These are phyloP conservation scores for Monopterus albus DNA, from an alignment of 2,113 vertebrate species.

Conservation along the genomic window DNA sequence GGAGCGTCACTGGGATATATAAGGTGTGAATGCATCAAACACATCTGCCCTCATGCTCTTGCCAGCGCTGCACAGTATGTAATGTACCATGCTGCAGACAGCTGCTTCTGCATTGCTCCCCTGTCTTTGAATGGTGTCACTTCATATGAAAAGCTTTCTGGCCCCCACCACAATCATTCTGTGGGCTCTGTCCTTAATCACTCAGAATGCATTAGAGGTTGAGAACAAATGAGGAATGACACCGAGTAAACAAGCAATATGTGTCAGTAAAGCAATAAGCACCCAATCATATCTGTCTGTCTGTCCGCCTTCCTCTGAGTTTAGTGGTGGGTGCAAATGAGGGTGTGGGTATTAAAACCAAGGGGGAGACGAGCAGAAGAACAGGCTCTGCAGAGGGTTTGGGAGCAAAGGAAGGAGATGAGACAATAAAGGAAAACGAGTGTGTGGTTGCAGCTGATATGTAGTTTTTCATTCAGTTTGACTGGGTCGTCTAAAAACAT, in stretches of 20 bases:
- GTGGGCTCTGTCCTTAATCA: conserved; percentile 50
- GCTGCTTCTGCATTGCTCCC: conserved; percentile 24
- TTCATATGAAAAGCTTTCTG: conserved; percentile 43
- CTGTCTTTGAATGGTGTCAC: conserved; percentile 59
- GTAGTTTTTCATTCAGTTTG: conserved; percentile 38
- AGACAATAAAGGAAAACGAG: conserved; percentile 20
- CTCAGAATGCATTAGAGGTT: conserved; percentile 49
- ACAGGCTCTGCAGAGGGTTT: conserved; percentile 20
- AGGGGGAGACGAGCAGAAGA: conserved; percentile 9
- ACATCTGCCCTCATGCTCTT: conserved; percentile 43
- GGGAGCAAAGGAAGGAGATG: conserved; percentile 29
- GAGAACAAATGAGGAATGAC: conserved; percentile 51
- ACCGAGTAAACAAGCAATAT: conserved; percentile 75
- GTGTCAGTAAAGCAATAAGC: conserved; percentile 71
- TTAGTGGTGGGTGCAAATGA: conserved; percentile 33
- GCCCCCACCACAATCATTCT: conserved; percentile 37
- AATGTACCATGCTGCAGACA: conserved; percentile 26
- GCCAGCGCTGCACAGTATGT: conserved; percentile 15
- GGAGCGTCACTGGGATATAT: conserved; percentile 67
- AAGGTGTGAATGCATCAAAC: conserved; percentile 65
- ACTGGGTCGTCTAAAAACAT: conserved; percentile 34
- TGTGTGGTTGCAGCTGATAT: conserved; percentile 40
- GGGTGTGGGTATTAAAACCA: conserved; percentile 6
- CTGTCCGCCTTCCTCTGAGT: conserved; percentile 1
- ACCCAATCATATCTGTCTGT: conserved; percentile 11